Percentiles rank a stretch among this genome's conserved stretches.
These are phyloP conservation scores for Drosophila bipectinata DNA, from an alignment of 1,140 invertebrate species.

Conservation along the genomic window DNA sequence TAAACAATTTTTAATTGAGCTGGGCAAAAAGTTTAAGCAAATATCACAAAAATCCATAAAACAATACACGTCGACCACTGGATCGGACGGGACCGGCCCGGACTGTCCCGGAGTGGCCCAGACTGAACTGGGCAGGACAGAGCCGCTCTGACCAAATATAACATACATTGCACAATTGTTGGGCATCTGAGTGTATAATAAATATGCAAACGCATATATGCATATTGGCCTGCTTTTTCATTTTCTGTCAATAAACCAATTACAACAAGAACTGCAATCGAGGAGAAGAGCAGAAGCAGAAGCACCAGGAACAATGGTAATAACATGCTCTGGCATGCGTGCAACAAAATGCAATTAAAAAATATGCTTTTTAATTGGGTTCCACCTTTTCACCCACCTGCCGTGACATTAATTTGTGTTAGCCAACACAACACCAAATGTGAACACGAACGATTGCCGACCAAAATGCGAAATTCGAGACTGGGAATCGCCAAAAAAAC, in stretches of 20 bases:
- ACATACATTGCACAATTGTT: slow-evolving; percentile 1
- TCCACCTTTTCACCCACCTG: slow-evolving; percentile 60
- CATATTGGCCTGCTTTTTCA: slow-evolving; percentile 57
- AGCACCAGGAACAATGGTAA: slow-evolving; percentile 25
- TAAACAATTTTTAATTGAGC: slow-evolving; percentile 81
- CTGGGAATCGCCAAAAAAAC: slow-evolving; percentile 17
- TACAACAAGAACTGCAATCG: slow-evolving; percentile 57
- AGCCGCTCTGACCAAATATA: too few species aligned
- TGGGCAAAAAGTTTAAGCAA: slow-evolving; percentile 71
- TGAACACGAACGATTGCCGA: slow-evolving; percentile 31
- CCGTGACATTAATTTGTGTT: slow-evolving; percentile 74
- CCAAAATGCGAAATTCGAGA: slow-evolving; percentile 41
- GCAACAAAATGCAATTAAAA: slow-evolving; percentile 75
- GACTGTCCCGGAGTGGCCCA: neutral
- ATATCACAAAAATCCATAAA: slow-evolving; percentile 52
- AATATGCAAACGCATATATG: slow-evolving; percentile 33
- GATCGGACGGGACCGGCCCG: too few species aligned
- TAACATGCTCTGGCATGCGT: slow-evolving; percentile 52
- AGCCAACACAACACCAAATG: slow-evolving; percentile 49
- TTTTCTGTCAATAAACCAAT: slow-evolving; percentile 74
- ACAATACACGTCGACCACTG: slow-evolving; percentile 16
- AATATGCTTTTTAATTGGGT: slow-evolving; percentile 74
- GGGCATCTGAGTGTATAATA: slow-evolving; percentile 19
- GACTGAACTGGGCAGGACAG: too few species aligned
- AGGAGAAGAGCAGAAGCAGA: slow-evolving; percentile 12